Base-by-base conservation (phyloP, 2,797 vertebrate species). In the Bryconaethiops microstoma region DNA sequence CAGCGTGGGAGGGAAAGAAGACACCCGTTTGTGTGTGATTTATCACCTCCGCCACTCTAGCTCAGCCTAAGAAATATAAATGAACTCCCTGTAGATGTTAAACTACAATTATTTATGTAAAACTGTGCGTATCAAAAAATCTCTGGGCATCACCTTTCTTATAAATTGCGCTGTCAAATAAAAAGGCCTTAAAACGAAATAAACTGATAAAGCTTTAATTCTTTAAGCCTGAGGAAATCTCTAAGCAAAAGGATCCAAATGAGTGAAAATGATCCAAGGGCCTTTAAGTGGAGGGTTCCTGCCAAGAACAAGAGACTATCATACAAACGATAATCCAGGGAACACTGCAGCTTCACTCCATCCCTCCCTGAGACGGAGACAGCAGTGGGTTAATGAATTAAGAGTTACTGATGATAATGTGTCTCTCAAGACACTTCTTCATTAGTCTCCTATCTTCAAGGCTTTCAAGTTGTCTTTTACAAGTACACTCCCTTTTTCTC, bases 291-390 rank as follows among this genome's bases (percentile, higher is more conserved):
- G 65, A 59, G 5, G 29, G 9, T 55, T 81, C 57, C 25, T 63
- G 80, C 74, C 57, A 81, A 81, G 64, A 77, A 57, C 50, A 21
- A 75, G 63, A 72, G 19, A 12, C 21, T 76, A 60, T 77, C 29
- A 71, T 57, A 45, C 57, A 55, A 71, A 76, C 25, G 48, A 76
- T 70, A 55, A 64, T 71, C 74, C 14, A 23, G 79, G 54, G 74
- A 81, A 63, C n/a, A 19, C 57, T 62, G 67, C 21, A 63, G 23
- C 39, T 62, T 23, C 8, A 52, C 50, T 45, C 59, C 29, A 40
- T 63, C 65, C 59, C 35, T 71, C 40, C 19, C 57, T 48, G 16
- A 35, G n/a, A 55, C 25, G 40, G 7, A n/a, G 21, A 52, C n/a
- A 52, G 69, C 73, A 42, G 73, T 52, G 25, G 73, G 69, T 68